A percentile compares a stretch with the other conserved stretches of the same genome.
Conservation (phyloP, 2,113 vertebrate species). For the Paratilapia polleni region DNA sequence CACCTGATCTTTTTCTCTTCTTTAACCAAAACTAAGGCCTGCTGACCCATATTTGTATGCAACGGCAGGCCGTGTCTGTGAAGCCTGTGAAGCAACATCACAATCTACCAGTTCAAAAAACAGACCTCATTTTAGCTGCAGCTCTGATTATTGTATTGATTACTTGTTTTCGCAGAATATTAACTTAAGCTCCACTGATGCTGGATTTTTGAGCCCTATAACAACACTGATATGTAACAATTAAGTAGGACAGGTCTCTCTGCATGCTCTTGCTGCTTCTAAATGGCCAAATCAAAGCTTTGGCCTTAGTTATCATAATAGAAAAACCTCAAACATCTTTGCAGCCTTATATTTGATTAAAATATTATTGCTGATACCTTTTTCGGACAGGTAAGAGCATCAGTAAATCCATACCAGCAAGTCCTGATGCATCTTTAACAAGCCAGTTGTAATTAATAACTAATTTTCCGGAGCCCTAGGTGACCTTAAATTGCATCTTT, state of each 20-base stretch:
- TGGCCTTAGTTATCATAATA: not conserved
- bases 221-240: not conserved
- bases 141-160: not conserved
- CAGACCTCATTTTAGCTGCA: not conserved
- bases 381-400: not conserved
- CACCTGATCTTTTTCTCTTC: conserved; percentile 12
- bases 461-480: no score
- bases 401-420: no score
- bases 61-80: not conserved
- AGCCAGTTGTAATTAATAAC: no score
- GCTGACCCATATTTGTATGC: conserved; percentile 47
- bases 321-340: not conserved
- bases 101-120: no score
- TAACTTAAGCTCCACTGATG: conserved; percentile 2
- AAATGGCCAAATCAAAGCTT: not conserved
- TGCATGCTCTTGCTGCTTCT: not conserved
- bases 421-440: no score
- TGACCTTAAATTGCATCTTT: no score
- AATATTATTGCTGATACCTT: not conserved
- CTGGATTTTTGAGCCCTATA: not conserved
- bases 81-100: no score
- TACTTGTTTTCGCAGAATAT: not conserved
- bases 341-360: not conserved
- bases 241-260: not conserved
- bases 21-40: not conserved